Base-by-base conservation (phyloP, 2,888 invertebrate species). In the Helleia helle region DNA sequence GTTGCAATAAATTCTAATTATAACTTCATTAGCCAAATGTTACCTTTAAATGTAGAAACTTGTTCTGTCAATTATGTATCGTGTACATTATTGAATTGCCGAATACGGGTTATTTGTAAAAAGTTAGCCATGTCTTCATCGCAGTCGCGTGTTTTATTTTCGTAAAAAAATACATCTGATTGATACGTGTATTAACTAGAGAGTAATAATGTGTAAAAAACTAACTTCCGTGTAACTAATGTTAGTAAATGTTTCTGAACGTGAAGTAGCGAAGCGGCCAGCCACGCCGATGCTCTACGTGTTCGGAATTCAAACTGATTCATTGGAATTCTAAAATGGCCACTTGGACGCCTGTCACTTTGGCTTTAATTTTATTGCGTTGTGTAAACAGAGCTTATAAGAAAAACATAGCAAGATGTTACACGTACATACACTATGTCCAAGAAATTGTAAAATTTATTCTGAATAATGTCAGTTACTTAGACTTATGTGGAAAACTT, bases 271-370 rank as follows among this genome's bases (percentile, higher is more conserved):
- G 42, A 51, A 50, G 58, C 55, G 59, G 59, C 61, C 58, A 55
- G 49, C 54, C 55, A 49, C 52, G 51, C 56, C 56, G 39, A 42
- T 40, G 48, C 43, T 42, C 50, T 64, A 74, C 80, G 80, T 79
- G 79, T 63, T 64, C 54, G 50, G 73, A 72, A 69, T 73, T 58
- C 55, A 60, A 66, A 79, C 62, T 68, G 70, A 71, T 61, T 74
- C 73, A 75, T 75, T 66, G 52, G 56, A 61, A 74, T 66, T 71
- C 60, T 56, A 79, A 74, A 55, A 75, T 73, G 74, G 77, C 70
- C 49, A 63, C 54, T 55, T 68, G 69, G 71, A 67, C 48, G 64
- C 54, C 57, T 51, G 56, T 58, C 57, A 50, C 54, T 50, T 50
- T 49, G 52, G 46, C 48, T 51, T 52, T 36, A 43, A 50, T 46